These are phyloP conservation scores for Octopus bimaculoides DNA, from an alignment of 1,140 invertebrate species.

Conservation along the genomic window DNA sequence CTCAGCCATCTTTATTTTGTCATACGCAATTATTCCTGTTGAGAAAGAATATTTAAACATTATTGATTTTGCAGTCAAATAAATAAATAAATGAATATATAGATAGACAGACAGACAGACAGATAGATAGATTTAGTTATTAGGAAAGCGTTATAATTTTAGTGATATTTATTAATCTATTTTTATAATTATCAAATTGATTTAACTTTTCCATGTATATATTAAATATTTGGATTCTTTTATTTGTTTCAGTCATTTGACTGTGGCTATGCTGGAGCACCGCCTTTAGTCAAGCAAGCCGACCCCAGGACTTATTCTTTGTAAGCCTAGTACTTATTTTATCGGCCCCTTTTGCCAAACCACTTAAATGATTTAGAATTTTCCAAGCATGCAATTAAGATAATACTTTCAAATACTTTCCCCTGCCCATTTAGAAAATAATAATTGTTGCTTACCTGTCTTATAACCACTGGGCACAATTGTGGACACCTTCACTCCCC, in stretches of 20 bases:
- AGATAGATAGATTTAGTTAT: neutral
- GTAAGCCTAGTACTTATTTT: neutral
- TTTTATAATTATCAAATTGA: neutral
- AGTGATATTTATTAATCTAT: neutral
- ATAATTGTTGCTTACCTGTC: slow-evolving; percentile 33
- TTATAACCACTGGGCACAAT: slow-evolving; percentile 50
- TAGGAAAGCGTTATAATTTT: neutral
- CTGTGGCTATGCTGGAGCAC: neutral
- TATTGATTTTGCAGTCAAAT: neutral
- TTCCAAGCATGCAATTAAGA: neutral
- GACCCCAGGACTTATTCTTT: neutral
- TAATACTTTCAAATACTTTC: neutral
- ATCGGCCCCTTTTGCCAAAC: neutral
- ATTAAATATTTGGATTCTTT: neutral
- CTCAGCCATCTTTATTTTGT: slow-evolving; percentile 35
- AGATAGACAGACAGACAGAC: neutral
- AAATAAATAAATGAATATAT: neutral
- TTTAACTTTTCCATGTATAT: neutral
- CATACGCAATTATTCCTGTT: slow-evolving; percentile 43
- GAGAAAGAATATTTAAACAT: neutral
- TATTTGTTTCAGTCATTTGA: neutral
- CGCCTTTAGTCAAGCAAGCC: neutral
- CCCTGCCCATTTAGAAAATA: neutral
- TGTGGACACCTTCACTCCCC: slow-evolving; percentile 45
- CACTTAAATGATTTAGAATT: neutral